Percentiles rank a stretch among this genome's conserved stretches.
Evolutionary conservation across 1,140 invertebrate species (phyloP).

Genomic region (Tetragnatha versicolor): DNA sequence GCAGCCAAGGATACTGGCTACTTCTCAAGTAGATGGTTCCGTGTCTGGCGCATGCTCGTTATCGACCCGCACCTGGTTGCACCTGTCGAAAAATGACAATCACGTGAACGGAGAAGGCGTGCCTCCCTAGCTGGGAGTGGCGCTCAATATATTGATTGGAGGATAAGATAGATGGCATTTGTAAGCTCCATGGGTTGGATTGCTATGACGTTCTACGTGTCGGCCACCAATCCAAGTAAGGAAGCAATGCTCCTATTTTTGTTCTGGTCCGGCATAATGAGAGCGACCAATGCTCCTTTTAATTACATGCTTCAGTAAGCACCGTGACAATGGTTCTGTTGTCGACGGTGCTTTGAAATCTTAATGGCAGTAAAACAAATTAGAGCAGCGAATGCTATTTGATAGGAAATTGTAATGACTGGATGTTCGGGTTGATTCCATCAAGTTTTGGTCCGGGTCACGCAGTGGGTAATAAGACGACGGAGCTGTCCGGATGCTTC

Average conservation of each 20-base stretch:
- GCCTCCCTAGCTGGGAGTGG: constrained; percentile 16
- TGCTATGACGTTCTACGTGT: neutral
- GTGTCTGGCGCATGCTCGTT: constrained; percentile 12
- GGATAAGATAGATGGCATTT: constrained; percentile 14
- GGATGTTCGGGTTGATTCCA: too few species aligned
- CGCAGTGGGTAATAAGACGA: too few species aligned
- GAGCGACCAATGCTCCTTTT: neutral
- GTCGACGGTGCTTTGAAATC: too few species aligned
- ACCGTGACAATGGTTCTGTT: too few species aligned
- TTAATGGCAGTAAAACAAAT: too few species aligned
- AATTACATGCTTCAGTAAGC: neutral
- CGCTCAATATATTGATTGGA: constrained; percentile 51
- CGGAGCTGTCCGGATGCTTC: too few species aligned
- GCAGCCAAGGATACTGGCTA: neutral
- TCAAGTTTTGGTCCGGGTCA: too few species aligned
- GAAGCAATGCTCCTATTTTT: constrained; percentile 12
- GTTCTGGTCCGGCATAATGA: neutral
- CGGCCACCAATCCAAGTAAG: constrained; percentile 2
- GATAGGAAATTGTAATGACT: too few species aligned
- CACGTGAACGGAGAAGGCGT: constrained; percentile 37
- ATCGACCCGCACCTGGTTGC: constrained; percentile 47
- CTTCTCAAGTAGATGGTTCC: constrained; percentile 1
- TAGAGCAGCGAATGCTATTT: too few species aligned
- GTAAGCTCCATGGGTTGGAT: neutral
- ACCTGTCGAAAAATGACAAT: constrained; percentile 51